phyloP scores from a whole-genome alignment of 53 echinoderm and acorn worm genomes.

The Mesocentrotus franciscanus region DNA sequence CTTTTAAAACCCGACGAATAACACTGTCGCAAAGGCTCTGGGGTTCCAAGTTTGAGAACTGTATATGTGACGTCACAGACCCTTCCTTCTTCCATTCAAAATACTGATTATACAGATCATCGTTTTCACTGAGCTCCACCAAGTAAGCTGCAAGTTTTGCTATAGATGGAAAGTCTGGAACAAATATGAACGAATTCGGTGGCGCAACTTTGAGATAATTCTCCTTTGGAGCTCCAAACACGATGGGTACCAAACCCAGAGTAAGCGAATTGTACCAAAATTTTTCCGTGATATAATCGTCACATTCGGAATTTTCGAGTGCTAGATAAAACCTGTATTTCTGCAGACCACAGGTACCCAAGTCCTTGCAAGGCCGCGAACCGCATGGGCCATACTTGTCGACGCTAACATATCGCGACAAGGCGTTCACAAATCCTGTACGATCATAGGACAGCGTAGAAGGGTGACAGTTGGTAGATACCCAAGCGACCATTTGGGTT shows the following conservation, averaged over 20 bases:
- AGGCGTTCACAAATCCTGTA: constrained; percentile 5
- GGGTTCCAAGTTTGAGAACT: not conserved
- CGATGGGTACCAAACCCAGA: constrained; percentile 13
- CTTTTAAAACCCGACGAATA: not conserved
- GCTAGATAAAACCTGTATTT: constrained; percentile 59
- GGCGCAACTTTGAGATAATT: constrained; percentile 27
- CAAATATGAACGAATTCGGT: constrained; percentile 39
- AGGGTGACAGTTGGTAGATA: not conserved
- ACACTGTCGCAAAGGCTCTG: not conserved
- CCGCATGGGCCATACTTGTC: constrained; percentile 27
- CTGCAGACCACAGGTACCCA: not conserved
- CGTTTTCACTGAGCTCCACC: not conserved
- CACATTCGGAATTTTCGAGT: constrained; percentile 33
- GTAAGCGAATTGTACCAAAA: constrained; percentile 28
- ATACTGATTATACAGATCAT: constrained; percentile 37
- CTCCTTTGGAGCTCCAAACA: constrained; percentile 30
- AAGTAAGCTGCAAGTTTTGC: constrained; percentile 17
- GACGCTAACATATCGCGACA: not conserved
- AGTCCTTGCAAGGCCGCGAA: not conserved
- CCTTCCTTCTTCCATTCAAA: constrained; percentile 50
- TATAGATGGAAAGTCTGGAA: constrained; percentile 14
- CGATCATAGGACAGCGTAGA: not conserved
- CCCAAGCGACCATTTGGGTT: constrained; percentile 35
- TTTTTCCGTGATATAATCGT: constrained; percentile 53
- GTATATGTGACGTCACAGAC: not conserved